Percentiles rank a stretch among this genome's conserved stretches.
Evolutionary conservation across 2,113 vertebrate species (phyloP).

Genomic region (Himantopus leucocephalus): DNA sequence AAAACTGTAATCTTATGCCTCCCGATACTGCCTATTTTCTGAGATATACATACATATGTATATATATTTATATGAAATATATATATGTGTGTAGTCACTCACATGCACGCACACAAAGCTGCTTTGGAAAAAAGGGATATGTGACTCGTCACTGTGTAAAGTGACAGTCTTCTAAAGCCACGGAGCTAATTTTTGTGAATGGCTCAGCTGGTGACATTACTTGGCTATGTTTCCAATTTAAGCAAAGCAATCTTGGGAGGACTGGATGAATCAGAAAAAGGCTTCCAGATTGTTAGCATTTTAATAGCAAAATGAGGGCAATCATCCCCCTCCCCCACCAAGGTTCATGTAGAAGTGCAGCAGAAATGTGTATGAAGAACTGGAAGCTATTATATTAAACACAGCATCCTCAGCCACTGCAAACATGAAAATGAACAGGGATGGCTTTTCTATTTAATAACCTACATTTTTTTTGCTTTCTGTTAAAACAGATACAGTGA

Average conservation of each 20-base stretch:
- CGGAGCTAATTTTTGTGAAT: neutral
- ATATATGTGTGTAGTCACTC: neutral
- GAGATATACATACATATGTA: neutral
- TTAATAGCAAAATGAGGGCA: neutral
- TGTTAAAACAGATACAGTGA: neutral
- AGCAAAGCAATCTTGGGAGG: constrained; percentile 30
- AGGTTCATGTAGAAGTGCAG: neutral
- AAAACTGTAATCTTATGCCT: constrained; percentile 20
- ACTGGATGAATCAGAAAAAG: neutral
- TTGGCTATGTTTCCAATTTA: constrained; percentile 28
- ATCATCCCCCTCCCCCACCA: neutral
- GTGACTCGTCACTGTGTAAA: neutral
- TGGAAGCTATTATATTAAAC: neutral
- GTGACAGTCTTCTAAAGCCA: neutral
- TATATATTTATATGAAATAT: neutral
- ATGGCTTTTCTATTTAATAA: neutral
- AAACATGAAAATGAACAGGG: neutral
- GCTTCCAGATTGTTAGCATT: constrained; percentile 1
- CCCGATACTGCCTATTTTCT: neutral
- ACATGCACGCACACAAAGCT: neutral
- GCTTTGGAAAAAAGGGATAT: neutral
- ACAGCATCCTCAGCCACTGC: neutral
- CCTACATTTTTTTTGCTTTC: neutral
- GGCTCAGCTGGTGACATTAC: constrained; percentile 11
- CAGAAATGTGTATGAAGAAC: neutral